Conservation (phyloP, 2,113 vertebrate species). For the Syrrhaptes paradoxus region DNA sequence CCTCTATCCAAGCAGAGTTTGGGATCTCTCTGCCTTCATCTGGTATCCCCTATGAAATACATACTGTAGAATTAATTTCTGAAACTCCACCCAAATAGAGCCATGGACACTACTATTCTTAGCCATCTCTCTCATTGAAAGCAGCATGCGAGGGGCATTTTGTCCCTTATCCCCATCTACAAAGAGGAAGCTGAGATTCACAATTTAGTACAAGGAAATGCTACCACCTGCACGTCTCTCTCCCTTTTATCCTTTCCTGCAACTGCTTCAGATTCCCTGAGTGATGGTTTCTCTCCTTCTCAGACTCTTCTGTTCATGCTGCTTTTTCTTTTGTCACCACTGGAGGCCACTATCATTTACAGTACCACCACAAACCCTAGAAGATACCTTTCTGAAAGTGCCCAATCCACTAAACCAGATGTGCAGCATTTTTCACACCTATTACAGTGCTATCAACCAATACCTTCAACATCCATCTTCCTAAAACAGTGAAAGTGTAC, state of each 20-base stretch:
- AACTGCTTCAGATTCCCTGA: neutral
- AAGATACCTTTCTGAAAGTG: neutral
- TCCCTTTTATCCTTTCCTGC: neutral
- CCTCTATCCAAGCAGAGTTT: neutral
- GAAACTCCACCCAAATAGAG: neutral
- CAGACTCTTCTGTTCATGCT: rapidly evolving
- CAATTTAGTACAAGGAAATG: neutral
- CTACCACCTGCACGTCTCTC: neutral
- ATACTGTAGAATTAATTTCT: neutral
- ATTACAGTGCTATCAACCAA: neutral
- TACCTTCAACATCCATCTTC: neutral
- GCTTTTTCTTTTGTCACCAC: neutral
- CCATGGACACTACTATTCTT: neutral
- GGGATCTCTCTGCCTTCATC: neutral
- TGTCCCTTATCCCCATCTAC: neutral
- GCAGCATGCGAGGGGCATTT: neutral
- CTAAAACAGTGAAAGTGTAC: neutral
- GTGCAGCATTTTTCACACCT: neutral
- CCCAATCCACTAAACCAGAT: neutral
- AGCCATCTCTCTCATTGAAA: neutral
- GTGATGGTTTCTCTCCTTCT: neutral
- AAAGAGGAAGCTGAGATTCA: neutral
- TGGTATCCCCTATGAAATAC: neutral
- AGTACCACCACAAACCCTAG: neutral
- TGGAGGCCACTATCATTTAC: neutral